Evolutionary conservation across 2,888 invertebrate genomes (phyloP).

Genomic region (Oscheius sp.): DNA sequence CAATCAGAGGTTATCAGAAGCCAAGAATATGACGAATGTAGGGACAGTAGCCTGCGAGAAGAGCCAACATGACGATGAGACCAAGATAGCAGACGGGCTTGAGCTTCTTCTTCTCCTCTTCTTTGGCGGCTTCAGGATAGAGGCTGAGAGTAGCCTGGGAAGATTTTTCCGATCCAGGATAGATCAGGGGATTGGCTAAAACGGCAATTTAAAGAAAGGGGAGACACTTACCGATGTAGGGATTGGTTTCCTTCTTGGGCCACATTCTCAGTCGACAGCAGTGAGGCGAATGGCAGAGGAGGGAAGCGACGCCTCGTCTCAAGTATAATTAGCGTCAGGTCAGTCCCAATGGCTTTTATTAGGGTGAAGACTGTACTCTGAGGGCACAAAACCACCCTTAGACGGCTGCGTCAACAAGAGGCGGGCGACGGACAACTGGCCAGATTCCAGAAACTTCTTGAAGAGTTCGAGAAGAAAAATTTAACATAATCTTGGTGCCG

Average conservation of each 20-base stretch:
- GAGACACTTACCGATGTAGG: background rate
- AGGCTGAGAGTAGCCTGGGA: background rate
- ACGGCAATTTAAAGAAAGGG: background rate
- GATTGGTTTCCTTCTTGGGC: background rate
- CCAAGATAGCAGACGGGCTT: slow-evolving; percentile 14
- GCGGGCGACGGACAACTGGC: too few species aligned
- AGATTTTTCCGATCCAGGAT: background rate
- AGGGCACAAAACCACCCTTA: too few species aligned
- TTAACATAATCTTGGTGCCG: too few species aligned
- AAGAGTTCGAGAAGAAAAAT: too few species aligned
- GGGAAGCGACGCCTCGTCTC: too few species aligned
- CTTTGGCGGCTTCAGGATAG: background rate
- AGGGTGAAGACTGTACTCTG: too few species aligned
- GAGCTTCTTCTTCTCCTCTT: slow-evolving; percentile 14
- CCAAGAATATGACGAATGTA: slow-evolving; percentile 15
- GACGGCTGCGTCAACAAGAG: too few species aligned
- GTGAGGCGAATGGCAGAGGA: background rate
- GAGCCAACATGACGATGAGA: slow-evolving; percentile 6
- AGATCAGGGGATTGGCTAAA: slow-evolving; percentile 20
- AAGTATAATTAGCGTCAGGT: too few species aligned
- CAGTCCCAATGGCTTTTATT: too few species aligned
- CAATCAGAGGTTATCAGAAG: background rate
- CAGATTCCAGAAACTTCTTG: too few species aligned
- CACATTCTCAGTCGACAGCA: background rate
- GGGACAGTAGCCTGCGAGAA: slow-evolving; percentile 20